A percentile compares a stretch with the other conserved stretches of the same genome.
Evolutionary conservation across 2,113 vertebrate genomes (phyloP).

Genomic region (Apistogramma diplotaenia): DNA sequence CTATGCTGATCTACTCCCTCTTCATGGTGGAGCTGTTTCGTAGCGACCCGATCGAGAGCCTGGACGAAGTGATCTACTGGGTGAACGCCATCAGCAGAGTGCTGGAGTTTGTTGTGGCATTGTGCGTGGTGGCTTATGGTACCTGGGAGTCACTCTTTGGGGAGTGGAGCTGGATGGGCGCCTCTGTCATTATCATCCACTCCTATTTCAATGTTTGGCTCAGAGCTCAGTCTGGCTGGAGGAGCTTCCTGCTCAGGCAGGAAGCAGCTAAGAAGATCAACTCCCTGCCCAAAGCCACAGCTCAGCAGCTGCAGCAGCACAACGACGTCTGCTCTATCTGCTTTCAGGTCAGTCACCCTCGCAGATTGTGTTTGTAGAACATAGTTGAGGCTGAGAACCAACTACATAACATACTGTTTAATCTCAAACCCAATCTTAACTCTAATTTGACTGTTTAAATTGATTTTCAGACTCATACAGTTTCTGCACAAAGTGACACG

Average conservation of each 20-base stretch:
- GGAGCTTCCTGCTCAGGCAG: slow-evolving; percentile 83
- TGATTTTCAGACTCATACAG: not conserved
- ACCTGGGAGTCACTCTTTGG: slow-evolving; percentile 85
- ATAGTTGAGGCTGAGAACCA: not conserved
- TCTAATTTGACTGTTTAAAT: not conserved
- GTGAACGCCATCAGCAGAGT: slow-evolving; percentile 83
- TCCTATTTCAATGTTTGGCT: slow-evolving; percentile 91
- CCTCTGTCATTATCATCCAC: slow-evolving; percentile 85
- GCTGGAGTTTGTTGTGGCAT: slow-evolving; percentile 87
- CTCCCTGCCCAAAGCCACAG: slow-evolving; percentile 77
- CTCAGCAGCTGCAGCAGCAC: slow-evolving; percentile 75
- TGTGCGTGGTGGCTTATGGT: slow-evolving; percentile 86
- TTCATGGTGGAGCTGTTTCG: slow-evolving; percentile 84
- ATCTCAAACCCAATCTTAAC: not conserved
- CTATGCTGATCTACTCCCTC: slow-evolving; percentile 83
- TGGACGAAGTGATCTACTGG: slow-evolving; percentile 86
- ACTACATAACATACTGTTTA: not conserved
- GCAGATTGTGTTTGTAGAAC: not conserved
- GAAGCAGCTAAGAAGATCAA: slow-evolving; percentile 85
- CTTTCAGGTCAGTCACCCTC: slow-evolving; percentile 79
- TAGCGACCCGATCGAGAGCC: slow-evolving; percentile 75
- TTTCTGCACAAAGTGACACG: not conserved
- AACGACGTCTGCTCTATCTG: slow-evolving; percentile 87
- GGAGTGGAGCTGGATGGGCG: slow-evolving; percentile 90
- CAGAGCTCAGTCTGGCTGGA: slow-evolving; percentile 85